Percentiles rank a stretch among this genome's conserved stretches.
These are phyloP conservation scores for Smithornis capensis DNA, from an alignment of 2,113 vertebrate genomes.

Conservation along the genomic window DNA sequence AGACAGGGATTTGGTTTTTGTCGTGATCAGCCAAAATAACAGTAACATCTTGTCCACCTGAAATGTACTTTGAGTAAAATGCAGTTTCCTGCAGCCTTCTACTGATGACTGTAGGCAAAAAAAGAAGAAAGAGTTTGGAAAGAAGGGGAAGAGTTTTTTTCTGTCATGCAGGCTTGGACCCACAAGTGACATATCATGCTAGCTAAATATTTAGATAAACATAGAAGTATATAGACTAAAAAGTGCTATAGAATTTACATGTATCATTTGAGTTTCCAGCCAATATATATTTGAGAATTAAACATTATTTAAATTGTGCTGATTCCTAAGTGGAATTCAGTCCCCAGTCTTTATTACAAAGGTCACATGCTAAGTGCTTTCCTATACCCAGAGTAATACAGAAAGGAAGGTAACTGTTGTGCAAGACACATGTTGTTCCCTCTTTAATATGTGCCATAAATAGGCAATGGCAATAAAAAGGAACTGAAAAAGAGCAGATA, in stretches of 20 bases:
- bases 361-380: not conserved
- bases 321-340: not conserved
- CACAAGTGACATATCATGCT: not conserved
- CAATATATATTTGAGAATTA: not conserved
- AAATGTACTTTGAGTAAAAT: not conserved
- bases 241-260: not conserved
- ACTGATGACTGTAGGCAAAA: not conserved
- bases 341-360: not conserved
- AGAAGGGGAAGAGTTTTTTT: not conserved
- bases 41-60: not conserved
- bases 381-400: not conserved
- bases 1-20: not conserved
- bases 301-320: not conserved
- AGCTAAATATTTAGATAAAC: not conserved
- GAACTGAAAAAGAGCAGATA: not conserved
- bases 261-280: not conserved
- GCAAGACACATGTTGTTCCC: not conserved
- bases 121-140: not conserved
- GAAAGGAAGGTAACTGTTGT: not conserved
- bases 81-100: not conserved
- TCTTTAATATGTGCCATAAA: not conserved
- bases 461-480: not conserved
- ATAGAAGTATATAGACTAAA: not conserved
- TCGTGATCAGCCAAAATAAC: not conserved
- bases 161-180: not conserved